A percentile compares a stretch with the other conserved stretches of the same genome.
Evolutionary conservation across 2,888 invertebrate genomes (phyloP).

Genomic region (Priocnemis perturbator): DNA sequence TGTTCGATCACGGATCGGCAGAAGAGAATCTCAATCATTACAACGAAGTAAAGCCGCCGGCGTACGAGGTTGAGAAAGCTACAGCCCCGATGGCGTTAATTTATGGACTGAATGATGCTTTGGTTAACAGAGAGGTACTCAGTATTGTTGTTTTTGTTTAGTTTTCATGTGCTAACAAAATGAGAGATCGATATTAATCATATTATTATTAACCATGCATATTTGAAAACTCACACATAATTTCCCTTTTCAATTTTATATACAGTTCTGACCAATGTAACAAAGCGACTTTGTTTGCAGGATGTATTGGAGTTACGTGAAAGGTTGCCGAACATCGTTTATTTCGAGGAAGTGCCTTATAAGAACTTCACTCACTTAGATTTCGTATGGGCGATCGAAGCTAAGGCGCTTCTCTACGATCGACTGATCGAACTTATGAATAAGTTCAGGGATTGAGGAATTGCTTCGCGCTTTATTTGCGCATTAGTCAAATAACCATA

Average conservation of each 20-base stretch:
- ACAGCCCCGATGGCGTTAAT: constrained; percentile 37
- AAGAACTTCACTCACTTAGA: constrained; percentile 83
- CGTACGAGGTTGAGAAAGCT: constrained; percentile 49
- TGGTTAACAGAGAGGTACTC: constrained; percentile 21
- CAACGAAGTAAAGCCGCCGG: constrained; percentile 36
- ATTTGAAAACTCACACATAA: no score
- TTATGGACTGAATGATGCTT: constrained; percentile 36
- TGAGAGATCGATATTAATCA: neutral
- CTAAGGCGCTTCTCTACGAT: constrained; percentile 78
- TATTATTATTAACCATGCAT: no score
- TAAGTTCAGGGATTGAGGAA: constrained; percentile 45
- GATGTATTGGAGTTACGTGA: constrained; percentile 78
- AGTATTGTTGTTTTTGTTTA: neutral
- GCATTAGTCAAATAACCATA: no score
- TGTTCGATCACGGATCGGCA: constrained; percentile 44
- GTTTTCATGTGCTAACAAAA: no score
- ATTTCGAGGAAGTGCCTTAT: constrained; percentile 79
- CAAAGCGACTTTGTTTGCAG: constrained; percentile 49
- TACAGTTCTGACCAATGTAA: no score
- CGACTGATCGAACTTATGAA: constrained; percentile 76
- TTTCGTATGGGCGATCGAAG: constrained; percentile 81
- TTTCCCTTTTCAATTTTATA: no score
- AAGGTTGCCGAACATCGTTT: constrained; percentile 77
- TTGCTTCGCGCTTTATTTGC: neutral
- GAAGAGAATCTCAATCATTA: constrained; percentile 39